Evolutionary conservation across 2,888 invertebrate genomes (phyloP).

Genomic region (Bombylius major): DNA sequence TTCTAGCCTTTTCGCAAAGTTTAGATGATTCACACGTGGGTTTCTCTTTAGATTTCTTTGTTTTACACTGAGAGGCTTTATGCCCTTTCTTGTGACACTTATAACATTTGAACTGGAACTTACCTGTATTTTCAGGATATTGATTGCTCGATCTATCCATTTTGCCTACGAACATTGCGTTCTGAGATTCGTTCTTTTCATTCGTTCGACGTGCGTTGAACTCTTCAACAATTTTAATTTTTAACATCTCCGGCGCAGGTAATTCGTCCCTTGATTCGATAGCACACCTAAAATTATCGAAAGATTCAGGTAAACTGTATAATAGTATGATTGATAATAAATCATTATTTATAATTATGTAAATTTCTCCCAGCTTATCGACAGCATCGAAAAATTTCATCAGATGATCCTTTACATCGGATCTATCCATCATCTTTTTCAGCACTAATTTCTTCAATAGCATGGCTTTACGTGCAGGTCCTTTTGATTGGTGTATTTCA

Average conservation of each 20-base stretch:
- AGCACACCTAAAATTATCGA: slow-evolving; percentile 22
- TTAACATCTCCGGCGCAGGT: slow-evolving; percentile 20
- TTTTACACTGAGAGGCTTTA: neutral
- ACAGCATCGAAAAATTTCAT: slow-evolving; percentile 23
- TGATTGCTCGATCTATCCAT: too few species aligned
- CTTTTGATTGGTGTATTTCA: slow-evolving; percentile 23
- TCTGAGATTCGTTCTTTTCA: too few species aligned
- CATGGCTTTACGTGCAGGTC: slow-evolving; percentile 28
- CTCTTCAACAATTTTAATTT: slow-evolving; percentile 24
- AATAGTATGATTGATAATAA: slow-evolving; percentile 21
- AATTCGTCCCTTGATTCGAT: slow-evolving; percentile 23
- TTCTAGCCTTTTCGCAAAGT: neutral
- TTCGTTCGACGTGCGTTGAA: slow-evolving; percentile 5
- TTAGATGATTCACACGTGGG: too few species aligned
- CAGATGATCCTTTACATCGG: slow-evolving; percentile 23
- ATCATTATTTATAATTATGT: slow-evolving; percentile 18
- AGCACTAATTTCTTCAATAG: slow-evolving; percentile 25
- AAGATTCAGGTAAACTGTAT: slow-evolving; percentile 21
- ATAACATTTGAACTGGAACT: too few species aligned
- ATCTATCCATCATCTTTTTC: slow-evolving; percentile 20
- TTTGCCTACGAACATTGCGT: too few species aligned
- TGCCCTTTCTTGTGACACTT: neutral
- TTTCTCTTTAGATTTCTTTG: neutral
- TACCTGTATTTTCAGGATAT: too few species aligned
- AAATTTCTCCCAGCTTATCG: slow-evolving; percentile 22